Base-by-base conservation (phyloP, 2,797 vertebrate species). In the Centropyge bicolor region DNA sequence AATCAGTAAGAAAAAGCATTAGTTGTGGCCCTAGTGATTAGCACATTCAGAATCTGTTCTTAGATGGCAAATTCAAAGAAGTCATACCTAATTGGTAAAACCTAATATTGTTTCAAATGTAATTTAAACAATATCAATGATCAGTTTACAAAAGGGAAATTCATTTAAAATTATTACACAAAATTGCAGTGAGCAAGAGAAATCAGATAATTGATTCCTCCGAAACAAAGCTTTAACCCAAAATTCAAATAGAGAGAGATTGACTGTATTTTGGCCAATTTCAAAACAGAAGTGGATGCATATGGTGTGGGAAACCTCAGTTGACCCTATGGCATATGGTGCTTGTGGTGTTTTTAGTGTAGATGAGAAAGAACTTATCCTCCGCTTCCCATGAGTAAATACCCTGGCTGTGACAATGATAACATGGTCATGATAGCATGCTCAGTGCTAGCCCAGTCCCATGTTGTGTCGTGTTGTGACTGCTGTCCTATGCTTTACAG, bases 401-500 rank as follows among this genome's bases (percentile, higher is more conserved):
- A 71, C 60, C 14, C 65, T 1, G 43, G 62, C 81, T 84, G 76
- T 22, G 61, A 88, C 85, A 81, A 84, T 84, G 85, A 86, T 80
- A 87, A 85, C 73, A 74, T 16, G 78, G 76, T 70, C 83, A 76
- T 84, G 86, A 86, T 87, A 84, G 88, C 83, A 82, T 66, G 82
- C 80, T 78, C 60, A 0, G 20, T 35, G 72, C 78, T 78, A 76
- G 31, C 72, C 41, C 74, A 52, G 72, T 65, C 81, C 70, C 80
- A 54, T 81, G 85, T 84, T 74, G 82, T 77, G 88, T 69, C 0
- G 16, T 86, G 90, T 86, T 87, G 83, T 85, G 89, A 84, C 88
- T 85, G 87, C 74, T 86, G 76, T 80, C 81, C 69, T 27, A 0
- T 59, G 62, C 86, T 90, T 77, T 81, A 88, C 48, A 63, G 86